Evolutionary conservation across 1,140 invertebrate genomes (phyloP), one percentile per base, ranked within the genome.

Genomic region (Colletes latitarsis): DNA sequence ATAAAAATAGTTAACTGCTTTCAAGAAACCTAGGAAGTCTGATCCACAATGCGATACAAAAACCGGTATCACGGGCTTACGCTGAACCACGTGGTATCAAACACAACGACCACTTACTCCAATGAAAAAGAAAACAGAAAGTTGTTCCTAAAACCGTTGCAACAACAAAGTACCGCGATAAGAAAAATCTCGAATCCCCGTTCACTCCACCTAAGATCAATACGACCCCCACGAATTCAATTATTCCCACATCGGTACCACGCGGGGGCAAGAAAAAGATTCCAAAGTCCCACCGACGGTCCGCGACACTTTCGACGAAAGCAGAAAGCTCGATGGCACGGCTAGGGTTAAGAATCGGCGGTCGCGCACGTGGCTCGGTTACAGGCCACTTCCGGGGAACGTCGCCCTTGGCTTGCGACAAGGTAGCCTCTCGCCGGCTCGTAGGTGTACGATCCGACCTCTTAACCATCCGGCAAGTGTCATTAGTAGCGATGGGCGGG

Each of bases 381-480:
- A 21, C 78, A 62, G 21, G 72, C 78, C 62, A 67, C 72, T 80
- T 80, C 78, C 78, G 71, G 78, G 78, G 62, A 80, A 75, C 63
- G 64, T 80, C 78, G 78, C 72, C 78, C 77, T 73, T 75, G 77
- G 77, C 71, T 79, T 49, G 68, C 57, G 67, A 71, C 67, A 77
- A 77, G 67, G 67, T 77, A 62, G 74, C 41, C 74, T 77, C 75
- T 68, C 55, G 43, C 2, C 19, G 19, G 41, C 30, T 53, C 60
- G 78, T 80, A 60, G 78, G 71, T 80, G 72, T 75, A 75, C 77
- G 69, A 60, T 39, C 71, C 60, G 70, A 79, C 60, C 49, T 78
- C 77, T 90, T 89, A 88, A 89, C 88, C 86, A 81, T 88, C 82
- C 82, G 41, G 77, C 79, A 66, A 82, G 75, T 81, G 80, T 77